Base-by-base conservation (phyloP, 2,113 vertebrate genomes). In the Pachycephala philippinensis region DNA sequence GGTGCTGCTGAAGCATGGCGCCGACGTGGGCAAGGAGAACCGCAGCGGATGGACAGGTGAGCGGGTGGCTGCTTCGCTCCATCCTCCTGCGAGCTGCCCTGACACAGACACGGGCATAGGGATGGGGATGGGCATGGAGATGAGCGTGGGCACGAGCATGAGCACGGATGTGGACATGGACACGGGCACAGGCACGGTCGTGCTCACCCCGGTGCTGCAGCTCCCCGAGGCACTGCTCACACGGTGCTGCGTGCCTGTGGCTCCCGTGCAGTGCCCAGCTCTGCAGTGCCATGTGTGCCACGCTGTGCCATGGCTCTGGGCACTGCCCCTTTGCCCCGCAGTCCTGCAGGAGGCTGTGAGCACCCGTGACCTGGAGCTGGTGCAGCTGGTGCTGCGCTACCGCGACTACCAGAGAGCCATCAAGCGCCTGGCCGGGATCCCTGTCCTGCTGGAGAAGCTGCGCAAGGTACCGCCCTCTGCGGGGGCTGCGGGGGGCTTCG, bases 261-360 rank as follows among this genome's bases (percentile, higher is more conserved):
- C 79, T 76, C 53, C 57, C 11, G 42, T n/a, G 85, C 49, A 2
- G 54, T 11, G 28, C 35, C 84, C 15, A 9, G 30, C 61, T 79
- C 4, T 37, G 49, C 66, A 12, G 11, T 35, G 49, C 72, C 26
- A 6, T 3, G 69, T 0, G 4, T 77, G 89, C 68, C 66, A n/a
- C 2, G 7, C 35, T 0, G 5, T 83, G 80, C 80, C 70, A 40
- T 1, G 11, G n/a, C 33, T 31, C 72, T 35, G 77, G 74, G 13
- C 83, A 28, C 39, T 33, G 49, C 31, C 60, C 35, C 30, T 68
- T 30, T 47, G 13, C 26, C 59, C 71, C 1, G 2, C 98, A 99
- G 99, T 99, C 70, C 98, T 99, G 50, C 99, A 99, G 98, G 99
- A 99, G 95, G 99, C 99, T 0, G 99, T 99, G 96, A 99, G 99